Base-by-base conservation (phyloP, 2,113 vertebrate species). In the Charina bottae region DNA sequence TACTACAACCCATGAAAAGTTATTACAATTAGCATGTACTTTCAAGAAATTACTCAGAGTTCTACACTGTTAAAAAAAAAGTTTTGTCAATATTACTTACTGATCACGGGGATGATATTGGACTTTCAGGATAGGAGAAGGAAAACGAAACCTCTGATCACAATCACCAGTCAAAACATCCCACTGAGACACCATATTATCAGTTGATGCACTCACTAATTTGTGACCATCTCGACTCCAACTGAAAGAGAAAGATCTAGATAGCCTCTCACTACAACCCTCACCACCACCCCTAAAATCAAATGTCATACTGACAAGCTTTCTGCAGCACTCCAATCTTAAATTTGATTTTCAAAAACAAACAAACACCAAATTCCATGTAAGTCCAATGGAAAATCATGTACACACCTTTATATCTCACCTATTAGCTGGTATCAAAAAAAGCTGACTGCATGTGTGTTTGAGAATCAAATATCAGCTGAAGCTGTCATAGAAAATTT, bases 171-270 rank as follows among this genome's bases (percentile, higher is more conserved):
- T 98, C 60, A 99, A 98, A 85, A 99, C 99, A 7, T 99, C 99
- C 99, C 99, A 99, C 95, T 99, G 98, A 0, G 99, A 99, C 59
- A 99, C 99, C 0, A 99, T 99, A 97, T 99, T 99, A 92, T 99
- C 99, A 0, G 99, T 99, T 33, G 99, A 99, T 6, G 99, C 99
- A 1, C 99, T 99, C 88, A 99, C 99, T 90, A 99, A 97, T 60
- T 99, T 99, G 97, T 99, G 99, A 3, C 99, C 99, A 10, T 99
- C 99, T 97, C 99, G 97, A 96, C 99, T 99, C 99, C 99, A 99
- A 95, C 99, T 99, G 93, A 2, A 72, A 91, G 54, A 88, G 62
- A 90, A 0, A 89, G 37, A 24, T 17, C 12, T n/a, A 55, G 17
- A 0, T 0, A 2, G 37, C 49, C 58, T 19, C 28, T n/a, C 85